A percentile compares a stretch with the other conserved stretches of the same genome.
phyloP scores from a whole-genome alignment of 2,797 vertebrate species.

The Poliocrania exsul region DNA sequence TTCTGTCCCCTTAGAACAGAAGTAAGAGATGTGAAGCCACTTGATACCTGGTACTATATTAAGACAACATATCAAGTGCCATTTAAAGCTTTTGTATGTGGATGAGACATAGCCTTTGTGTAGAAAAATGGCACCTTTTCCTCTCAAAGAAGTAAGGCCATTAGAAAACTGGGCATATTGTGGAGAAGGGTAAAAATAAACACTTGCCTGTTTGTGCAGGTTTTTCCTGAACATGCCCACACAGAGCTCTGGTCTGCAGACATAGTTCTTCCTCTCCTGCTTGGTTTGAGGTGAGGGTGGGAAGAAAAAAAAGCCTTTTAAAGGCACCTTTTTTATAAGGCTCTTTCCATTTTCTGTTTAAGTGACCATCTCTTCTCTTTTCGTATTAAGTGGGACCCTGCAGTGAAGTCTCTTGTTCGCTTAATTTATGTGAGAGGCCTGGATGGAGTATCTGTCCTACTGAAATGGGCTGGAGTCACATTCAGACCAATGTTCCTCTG shows the following conservation, averaged over 20 bases:
- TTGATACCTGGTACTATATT: neutral
- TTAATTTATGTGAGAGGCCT: neutral
- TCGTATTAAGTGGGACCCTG: neutral
- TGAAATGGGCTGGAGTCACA: neutral
- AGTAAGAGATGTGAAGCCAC: neutral
- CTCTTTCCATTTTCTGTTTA: neutral
- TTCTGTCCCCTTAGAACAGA: neutral
- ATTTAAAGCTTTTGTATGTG: neutral
- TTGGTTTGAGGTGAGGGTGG: neutral
- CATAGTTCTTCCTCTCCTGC: neutral
- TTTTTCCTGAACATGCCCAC: neutral
- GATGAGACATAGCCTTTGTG: neutral
- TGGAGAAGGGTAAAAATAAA: neutral
- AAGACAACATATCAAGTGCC: neutral
- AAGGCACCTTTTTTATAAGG: neutral
- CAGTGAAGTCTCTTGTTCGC: neutral
- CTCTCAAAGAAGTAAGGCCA: neutral
- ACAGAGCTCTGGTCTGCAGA: neutral
- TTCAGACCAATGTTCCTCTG: neutral
- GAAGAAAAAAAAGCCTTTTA: neutral
- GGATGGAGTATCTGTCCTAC: neutral
- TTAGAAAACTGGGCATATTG: neutral
- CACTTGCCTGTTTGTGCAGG: neutral
- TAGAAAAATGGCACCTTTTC: neutral
- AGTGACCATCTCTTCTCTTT: neutral